These are phyloP conservation scores for Nomia melanderi DNA, from an alignment of 1,140 invertebrate genomes.

Conservation along the genomic window DNA sequence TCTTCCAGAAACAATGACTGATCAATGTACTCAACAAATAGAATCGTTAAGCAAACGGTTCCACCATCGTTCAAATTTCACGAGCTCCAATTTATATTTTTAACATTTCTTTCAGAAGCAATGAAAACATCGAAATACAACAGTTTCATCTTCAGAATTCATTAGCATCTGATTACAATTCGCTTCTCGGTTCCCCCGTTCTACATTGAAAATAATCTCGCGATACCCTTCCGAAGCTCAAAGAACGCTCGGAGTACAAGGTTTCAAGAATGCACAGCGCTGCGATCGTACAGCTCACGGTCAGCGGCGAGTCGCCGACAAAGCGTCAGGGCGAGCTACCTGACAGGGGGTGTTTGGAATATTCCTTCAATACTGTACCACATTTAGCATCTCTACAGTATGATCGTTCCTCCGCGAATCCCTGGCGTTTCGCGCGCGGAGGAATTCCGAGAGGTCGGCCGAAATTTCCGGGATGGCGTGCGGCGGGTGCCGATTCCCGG, in stretches of 20 bases:
- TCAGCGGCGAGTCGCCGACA: background rate
- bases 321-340: background rate
- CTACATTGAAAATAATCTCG: no score
- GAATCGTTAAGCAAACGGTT: no score
- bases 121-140: no score
- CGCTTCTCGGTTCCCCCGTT: no score
- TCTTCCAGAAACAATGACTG: no score
- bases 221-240: background rate
- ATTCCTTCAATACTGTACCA: constrained; percentile 53
- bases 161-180: no score
- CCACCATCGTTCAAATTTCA: no score
- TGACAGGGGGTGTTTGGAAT: background rate
- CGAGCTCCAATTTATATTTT: no score
- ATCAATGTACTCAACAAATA: no score
- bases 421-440: background rate
- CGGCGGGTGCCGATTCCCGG: constrained; percentile 22
- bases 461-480: background rate
- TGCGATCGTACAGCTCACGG: background rate
- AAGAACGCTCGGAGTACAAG: background rate
- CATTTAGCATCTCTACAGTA: constrained; percentile 54
- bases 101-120: no score
- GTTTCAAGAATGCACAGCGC: background rate
- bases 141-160: no score
- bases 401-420: background rate
- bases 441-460: background rate